Percentiles rank a stretch among this genome's conserved stretches.
Evolutionary conservation across 2,888 invertebrate species (phyloP).

Genomic region (Chrysolina americana): DNA sequence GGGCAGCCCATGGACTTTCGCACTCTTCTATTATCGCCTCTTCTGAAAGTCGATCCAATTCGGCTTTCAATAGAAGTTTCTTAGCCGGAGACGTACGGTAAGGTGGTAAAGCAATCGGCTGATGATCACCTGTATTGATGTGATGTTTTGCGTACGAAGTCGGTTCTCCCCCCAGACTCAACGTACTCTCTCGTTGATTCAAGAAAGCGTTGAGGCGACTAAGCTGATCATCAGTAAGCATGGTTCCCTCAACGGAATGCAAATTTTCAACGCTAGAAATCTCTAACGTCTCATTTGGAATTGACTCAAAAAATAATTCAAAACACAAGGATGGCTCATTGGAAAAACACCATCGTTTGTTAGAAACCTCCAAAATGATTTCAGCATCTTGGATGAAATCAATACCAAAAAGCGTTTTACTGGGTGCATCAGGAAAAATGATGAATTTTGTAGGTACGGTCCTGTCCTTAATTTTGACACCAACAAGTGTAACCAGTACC

Average conservation of each 20-base stretch:
- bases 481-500: constrained; percentile 28
- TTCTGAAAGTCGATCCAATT: constrained; percentile 56
- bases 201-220: constrained; percentile 12
- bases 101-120: constrained; percentile 61
- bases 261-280: constrained; percentile 22
- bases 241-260: constrained; percentile 21
- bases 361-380: constrained; percentile 17
- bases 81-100: constrained; percentile 59
- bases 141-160: constrained; percentile 52
- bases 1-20: constrained; percentile 14
- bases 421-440: constrained; percentile 29
- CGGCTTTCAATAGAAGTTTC: constrained; percentile 51
- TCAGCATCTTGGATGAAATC: constrained; percentile 38
- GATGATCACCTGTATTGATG: constrained; percentile 58
- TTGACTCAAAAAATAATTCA: constrained; percentile 21
- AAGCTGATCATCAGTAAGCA: constrained; percentile 17
- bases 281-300: neutral
- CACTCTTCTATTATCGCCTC: constrained; percentile 33
- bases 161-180: constrained; percentile 37
- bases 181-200: constrained; percentile 22
- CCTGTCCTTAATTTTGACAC: constrained; percentile 26
- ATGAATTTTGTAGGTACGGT: constrained; percentile 33
- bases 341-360: constrained; percentile 29
- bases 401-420: constrained; percentile 36
- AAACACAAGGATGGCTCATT: constrained; percentile 15